Evolutionary conservation across 2,113 vertebrate genomes (phyloP).

Genomic region (Dolichotis patagonum): DNA sequence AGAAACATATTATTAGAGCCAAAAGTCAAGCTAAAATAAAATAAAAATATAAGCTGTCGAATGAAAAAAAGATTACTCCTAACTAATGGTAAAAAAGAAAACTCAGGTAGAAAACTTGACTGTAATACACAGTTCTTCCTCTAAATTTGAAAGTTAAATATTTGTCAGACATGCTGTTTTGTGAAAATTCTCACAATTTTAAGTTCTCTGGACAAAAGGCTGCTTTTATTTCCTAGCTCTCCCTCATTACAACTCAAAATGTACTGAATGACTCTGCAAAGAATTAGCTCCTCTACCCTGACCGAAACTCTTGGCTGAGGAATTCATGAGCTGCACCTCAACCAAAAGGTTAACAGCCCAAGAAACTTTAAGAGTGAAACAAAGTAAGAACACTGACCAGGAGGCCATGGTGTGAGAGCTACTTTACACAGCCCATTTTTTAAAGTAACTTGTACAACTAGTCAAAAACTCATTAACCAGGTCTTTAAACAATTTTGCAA

Average conservation of each 20-base stretch:
- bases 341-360: not conserved
- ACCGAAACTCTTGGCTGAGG: not conserved
- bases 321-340: conserved; percentile 36
- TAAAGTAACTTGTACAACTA: conserved; percentile 58
- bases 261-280: not conserved
- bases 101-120: conserved; percentile 71
- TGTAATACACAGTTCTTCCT: conserved; percentile 72
- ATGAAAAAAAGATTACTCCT: conserved; percentile 58
- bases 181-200: conserved; percentile 63
- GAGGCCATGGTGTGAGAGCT: not conserved
- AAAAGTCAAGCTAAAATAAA: conserved; percentile 57
- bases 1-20: conserved; percentile 34
- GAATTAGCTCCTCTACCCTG: not conserved
- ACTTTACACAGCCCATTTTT: conserved; percentile 6
- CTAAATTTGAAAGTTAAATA: conserved; percentile 67
- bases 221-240: not conserved
- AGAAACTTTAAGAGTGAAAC: not conserved
- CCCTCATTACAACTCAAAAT: not conserved
- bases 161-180: conserved; percentile 73
- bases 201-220: conserved; percentile 47
- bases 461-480: conserved; percentile 38
- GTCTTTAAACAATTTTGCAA: conserved; percentile 55
- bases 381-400: conserved; percentile 34
- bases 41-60: conserved; percentile 39
- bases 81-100: conserved; percentile 71